Evolutionary conservation across 2,113 vertebrate genomes (phyloP).

Genomic region (Zosterops lateralis): DNA sequence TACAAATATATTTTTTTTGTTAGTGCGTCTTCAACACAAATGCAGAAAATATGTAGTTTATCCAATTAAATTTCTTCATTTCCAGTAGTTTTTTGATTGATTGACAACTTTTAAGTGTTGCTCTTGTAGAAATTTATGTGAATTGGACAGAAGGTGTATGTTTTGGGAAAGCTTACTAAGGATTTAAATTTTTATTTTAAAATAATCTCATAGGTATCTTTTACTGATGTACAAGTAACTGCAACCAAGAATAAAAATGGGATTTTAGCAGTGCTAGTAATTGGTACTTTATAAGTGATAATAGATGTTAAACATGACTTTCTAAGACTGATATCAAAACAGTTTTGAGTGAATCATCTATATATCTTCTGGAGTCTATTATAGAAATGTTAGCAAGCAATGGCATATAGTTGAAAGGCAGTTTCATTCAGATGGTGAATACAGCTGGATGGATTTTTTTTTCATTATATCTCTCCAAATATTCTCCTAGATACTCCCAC

Average conservation of each 20-base stretch:
- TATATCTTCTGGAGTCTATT: neutral
- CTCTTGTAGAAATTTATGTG: conserved; percentile 51
- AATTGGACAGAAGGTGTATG: conserved; percentile 37
- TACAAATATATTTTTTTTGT: conserved; percentile 31
- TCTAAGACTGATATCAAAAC: conserved; percentile 41
- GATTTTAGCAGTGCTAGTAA: neutral
- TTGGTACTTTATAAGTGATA: conserved; percentile 13
- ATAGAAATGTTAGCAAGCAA: neutral
- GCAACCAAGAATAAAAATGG: conserved; percentile 34
- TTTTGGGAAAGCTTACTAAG: conserved; percentile 32
- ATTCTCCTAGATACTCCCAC: neutral
- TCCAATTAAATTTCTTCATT: conserved; percentile 53
- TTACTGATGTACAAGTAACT: neutral
- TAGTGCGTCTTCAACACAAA: neutral
- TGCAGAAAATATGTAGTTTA: conserved; percentile 32
- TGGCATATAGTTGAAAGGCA: neutral
- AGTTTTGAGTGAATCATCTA: neutral
- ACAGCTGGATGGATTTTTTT: neutral
- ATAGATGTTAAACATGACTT: conserved; percentile 52
- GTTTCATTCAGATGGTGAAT: neutral
- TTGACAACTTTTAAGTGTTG: conserved; percentile 61
- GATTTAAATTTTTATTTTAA: conserved; percentile 35
- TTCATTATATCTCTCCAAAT: neutral
- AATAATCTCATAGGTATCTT: conserved; percentile 17
- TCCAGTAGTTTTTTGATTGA: conserved; percentile 37